Conservation (phyloP, 2,113 vertebrate genomes). For the Myxocyprinus asiaticus region DNA sequence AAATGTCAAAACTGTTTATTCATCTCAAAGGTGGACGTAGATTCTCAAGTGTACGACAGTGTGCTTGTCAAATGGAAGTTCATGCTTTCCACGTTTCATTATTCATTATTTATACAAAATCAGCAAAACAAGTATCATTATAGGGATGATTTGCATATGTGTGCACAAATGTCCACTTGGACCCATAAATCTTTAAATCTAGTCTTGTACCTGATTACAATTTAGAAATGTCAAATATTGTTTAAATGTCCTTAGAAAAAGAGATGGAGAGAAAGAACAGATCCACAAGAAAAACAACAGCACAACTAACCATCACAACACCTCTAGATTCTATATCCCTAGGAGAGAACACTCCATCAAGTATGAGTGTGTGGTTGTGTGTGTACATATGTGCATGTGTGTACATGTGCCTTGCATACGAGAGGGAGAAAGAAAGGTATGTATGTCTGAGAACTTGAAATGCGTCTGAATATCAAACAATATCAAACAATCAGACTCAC, state of each 20-base stretch:
- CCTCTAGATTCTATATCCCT: conserved; percentile 57
- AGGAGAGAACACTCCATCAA: conserved; percentile 45
- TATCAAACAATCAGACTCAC: conserved; percentile 19
- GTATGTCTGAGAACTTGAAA: conserved; percentile 1
- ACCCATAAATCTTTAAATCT: conserved; percentile 61
- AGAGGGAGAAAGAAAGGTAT: background rate
- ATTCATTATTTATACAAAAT: conserved; percentile 33
- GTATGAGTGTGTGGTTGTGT: conserved; percentile 35
- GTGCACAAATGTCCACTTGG: conserved; percentile 61
- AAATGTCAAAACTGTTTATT: conserved; percentile 16
- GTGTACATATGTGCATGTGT: conserved; percentile 27
- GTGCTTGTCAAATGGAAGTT: conserved; percentile 59
- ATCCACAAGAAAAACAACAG: conserved; percentile 50
- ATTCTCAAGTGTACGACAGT: conserved; percentile 44
- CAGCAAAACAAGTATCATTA: conserved; percentile 36
- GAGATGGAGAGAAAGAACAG: conserved; percentile 48
- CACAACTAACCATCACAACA: conserved; percentile 52
- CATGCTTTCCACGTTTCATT: conserved; percentile 46
- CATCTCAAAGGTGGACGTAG: conserved; percentile 25
- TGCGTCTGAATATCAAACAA: background rate
- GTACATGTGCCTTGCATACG: conserved; percentile 35
- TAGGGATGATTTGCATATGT: conserved; percentile 60
- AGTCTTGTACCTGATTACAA: conserved; percentile 68
- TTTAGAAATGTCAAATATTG: conserved; percentile 63
- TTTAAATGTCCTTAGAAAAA: conserved; percentile 54